These are phyloP conservation scores for Drosophila kanapiae DNA, from an alignment of 1,140 invertebrate species.

Conservation along the genomic window DNA sequence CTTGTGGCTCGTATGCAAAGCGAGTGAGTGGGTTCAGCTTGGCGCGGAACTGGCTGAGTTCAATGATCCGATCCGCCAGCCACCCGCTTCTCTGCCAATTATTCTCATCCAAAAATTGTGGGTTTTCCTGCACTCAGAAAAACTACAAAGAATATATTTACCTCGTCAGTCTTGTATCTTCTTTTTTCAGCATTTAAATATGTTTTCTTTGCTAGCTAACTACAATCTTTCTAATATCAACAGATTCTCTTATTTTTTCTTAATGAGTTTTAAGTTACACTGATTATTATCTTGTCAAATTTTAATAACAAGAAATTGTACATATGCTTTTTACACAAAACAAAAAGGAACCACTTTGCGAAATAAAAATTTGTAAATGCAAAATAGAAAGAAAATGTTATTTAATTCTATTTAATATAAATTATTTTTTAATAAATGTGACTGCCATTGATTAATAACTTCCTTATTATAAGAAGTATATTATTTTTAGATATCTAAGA, in stretches of 20 bases:
- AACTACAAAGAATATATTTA: neutral
- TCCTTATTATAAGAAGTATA: too few species aligned
- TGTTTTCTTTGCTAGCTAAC: too few species aligned
- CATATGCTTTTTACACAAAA: neutral
- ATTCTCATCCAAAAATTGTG: slow-evolving; percentile 15
- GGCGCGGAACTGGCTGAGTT: slow-evolving; percentile 50
- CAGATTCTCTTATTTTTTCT: too few species aligned
- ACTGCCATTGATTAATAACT: too few species aligned
- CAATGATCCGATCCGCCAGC: slow-evolving; percentile 73
- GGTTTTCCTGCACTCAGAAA: slow-evolving; percentile 55
- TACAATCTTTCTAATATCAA: neutral
- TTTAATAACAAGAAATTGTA: neutral
- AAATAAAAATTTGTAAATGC: too few species aligned
- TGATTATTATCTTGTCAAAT: neutral
- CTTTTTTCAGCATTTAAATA: too few species aligned
- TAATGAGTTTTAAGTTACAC: neutral
- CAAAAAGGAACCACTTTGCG: neutral
- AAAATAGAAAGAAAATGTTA: too few species aligned
- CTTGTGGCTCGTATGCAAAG: slow-evolving; percentile 61
- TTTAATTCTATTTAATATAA: too few species aligned
- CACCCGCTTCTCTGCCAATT: slow-evolving; percentile 41
- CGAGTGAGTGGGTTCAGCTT: slow-evolving; percentile 53
- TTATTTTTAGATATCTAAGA: too few species aligned
- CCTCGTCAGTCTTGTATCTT: neutral
- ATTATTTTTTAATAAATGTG: too few species aligned